These are phyloP conservation scores for Trisateles emortualis DNA, from an alignment of 2,888 invertebrate species.

Conservation along the genomic window DNA sequence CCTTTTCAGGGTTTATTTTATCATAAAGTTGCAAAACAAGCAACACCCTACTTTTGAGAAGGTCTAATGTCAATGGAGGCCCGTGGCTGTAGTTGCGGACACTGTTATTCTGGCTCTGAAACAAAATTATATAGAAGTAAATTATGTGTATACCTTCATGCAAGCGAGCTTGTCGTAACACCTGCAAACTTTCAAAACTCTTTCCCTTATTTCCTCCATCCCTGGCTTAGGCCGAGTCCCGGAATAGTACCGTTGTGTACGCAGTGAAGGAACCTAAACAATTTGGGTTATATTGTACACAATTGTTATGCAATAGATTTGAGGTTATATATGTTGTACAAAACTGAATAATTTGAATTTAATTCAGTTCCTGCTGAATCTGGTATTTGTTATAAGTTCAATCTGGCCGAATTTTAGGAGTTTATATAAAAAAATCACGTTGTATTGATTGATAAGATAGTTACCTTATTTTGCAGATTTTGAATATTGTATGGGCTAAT, in stretches of 20 bases:
- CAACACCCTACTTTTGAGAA: conserved; percentile 95
- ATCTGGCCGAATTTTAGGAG: conserved; percentile 4
- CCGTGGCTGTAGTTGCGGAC: conserved; percentile 91
- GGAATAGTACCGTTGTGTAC: conserved; percentile 68
- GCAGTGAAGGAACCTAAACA: conserved; percentile 78
- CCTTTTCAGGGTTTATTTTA: conserved; percentile 97
- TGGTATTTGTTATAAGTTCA: not conserved
- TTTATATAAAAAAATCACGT: conserved; percentile 39
- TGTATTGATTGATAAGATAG: conserved; percentile 59
- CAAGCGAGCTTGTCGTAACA: conserved; percentile 96
- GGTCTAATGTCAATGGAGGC: conserved; percentile 92
- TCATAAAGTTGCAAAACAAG: conserved; percentile 99
- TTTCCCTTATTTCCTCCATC: conserved; percentile 90
- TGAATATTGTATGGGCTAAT: conserved; percentile 59
- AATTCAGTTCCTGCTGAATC: not conserved
- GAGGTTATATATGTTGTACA: conserved; percentile 75
- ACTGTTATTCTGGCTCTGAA: conserved; percentile 89
- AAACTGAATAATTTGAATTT: conserved; percentile 1
- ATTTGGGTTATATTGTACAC: conserved; percentile 70
- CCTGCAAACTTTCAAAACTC: conserved; percentile 95
- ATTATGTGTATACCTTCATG: conserved; percentile 90
- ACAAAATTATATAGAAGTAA: conserved; percentile 72
- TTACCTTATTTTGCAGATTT: conserved; percentile 73
- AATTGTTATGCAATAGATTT: conserved; percentile 84
- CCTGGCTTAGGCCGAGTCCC: conserved; percentile 83